A percentile compares a stretch with the other conserved stretches of the same genome.
These are phyloP conservation scores for Salticus scenicus DNA, from an alignment of 2,888 invertebrate genomes.

Conservation along the genomic window DNA sequence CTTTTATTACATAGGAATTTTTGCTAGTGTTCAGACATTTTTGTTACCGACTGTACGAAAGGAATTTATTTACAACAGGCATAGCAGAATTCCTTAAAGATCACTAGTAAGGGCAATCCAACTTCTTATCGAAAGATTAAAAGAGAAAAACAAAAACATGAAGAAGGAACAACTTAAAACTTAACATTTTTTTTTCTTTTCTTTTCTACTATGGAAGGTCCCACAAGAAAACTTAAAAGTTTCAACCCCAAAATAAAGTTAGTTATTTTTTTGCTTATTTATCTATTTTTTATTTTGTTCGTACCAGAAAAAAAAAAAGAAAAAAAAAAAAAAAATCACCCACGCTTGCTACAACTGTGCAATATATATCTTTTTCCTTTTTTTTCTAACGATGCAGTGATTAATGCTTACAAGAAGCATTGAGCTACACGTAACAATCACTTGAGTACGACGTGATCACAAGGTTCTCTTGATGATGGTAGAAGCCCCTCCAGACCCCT, in stretches of 20 bases:
- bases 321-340: conserved; percentile 28
- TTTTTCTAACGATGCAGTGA: conserved; percentile 42
- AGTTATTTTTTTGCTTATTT: conserved; percentile 27
- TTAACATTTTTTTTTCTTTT: conserved; percentile 27
- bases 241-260: conserved; percentile 67
- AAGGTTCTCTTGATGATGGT: conserved; percentile 24
- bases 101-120: conserved; percentile 27
- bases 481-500: conserved; percentile 21
- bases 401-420: conserved; percentile 50
- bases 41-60: too few species aligned
- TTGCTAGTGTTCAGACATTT: too few species aligned
- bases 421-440: conserved; percentile 57
- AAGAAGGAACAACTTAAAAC: conserved; percentile 14
- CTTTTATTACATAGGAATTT: too few species aligned
- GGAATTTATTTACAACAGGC: background rate
- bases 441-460: conserved; percentile 49
- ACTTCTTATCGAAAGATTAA: conserved; percentile 3
- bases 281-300: background rate
- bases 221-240: conserved; percentile 65
- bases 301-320: conserved; percentile 25
- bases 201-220: conserved; percentile 4
- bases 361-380: background rate
- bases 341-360: background rate
- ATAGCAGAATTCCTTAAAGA: background rate
- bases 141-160: conserved; percentile 1